Base-by-base conservation (phyloP, 2,113 vertebrate genomes). In the Amphilophus citrinellus region DNA sequence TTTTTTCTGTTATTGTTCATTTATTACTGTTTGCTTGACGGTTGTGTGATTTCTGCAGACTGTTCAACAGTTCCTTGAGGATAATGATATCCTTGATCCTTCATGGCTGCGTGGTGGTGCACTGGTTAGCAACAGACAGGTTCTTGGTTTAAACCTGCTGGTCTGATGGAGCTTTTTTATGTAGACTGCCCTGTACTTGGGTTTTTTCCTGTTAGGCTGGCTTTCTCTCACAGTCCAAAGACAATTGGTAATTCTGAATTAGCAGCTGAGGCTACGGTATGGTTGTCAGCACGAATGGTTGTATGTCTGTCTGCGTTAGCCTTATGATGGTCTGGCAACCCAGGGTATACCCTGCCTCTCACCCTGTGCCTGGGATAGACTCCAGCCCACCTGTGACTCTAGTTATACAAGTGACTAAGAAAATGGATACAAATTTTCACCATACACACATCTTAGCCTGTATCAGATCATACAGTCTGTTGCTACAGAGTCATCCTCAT, bases 61-160 rank as follows among this genome's bases (percentile, higher is more conserved):
- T 56, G 17, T 20, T 9, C 50, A 56, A 8, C 7, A 56, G 17
- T 7, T 17, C 7, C 50, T 53, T 0, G 14, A 14, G 10, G 18
- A 20, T 50, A 9, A n/a, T n/a, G 20, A 56, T 0, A 27, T 13
- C 30, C 24, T 68, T 2, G 65, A 27, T 47, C 15, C 65, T 68
- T 47, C 3, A 0, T 27, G 27, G 2, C 2, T 30, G 24, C 15
- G 11, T 0, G 0, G 9, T 53, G 17, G 24, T 53, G 44, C 44
- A 53, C 24, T 71, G 44, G 7, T 71, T 53, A 53, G 66, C 24
- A 73, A 24, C 17, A 30, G 20, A 18, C 32, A 32, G 6, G 22
- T 47, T 68, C 27, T 0, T 39, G 39, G 39, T 68, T 68, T 68
- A 3, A 68, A 68, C 22, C 9, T 68, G 0, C 50, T 71, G 24